phyloP scores from a whole-genome alignment of 2,797 vertebrate genomes.

The Novumbra hubbsi region DNA sequence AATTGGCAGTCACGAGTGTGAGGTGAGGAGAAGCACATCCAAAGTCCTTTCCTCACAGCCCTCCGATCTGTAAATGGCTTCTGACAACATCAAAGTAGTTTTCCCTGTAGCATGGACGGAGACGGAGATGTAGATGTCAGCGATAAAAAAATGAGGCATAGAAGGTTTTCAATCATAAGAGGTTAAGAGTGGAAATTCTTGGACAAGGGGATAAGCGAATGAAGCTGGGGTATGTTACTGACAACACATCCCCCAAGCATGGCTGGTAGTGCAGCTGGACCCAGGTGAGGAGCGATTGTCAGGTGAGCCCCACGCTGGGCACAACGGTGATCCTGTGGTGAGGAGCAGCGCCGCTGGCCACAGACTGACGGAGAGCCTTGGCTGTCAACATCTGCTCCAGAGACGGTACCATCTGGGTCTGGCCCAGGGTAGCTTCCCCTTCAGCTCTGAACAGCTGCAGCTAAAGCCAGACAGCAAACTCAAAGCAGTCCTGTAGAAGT shows the following conservation, averaged over 20 bases:
- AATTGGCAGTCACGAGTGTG: neutral
- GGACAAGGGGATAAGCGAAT: neutral
- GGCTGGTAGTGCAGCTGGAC: slow-evolving; percentile 47
- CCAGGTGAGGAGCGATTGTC: slow-evolving; percentile 61
- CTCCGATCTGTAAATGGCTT: neutral
- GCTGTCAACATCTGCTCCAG: slow-evolving; percentile 78
- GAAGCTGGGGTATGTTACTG: slow-evolving; percentile 29
- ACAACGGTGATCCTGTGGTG: slow-evolving; percentile 49
- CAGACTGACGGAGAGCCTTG: slow-evolving; percentile 67
- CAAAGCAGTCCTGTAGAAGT: slow-evolving; percentile 51
- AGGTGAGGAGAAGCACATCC: neutral
- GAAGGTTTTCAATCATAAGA: neutral
- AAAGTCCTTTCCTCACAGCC: neutral
- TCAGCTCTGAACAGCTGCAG: slow-evolving; percentile 67
- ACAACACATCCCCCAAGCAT: slow-evolving; percentile 40
- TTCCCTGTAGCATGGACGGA: neutral
- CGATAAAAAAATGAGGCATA: neutral
- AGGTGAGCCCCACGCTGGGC: slow-evolving; percentile 64
- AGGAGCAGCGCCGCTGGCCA: slow-evolving; percentile 62
- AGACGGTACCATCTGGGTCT: slow-evolving; percentile 71
- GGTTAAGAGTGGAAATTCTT: neutral
- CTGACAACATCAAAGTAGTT: neutral
- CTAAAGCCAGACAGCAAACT: slow-evolving; percentile 58
- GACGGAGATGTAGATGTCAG: neutral
- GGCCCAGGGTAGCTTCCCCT: slow-evolving; percentile 57